Evolutionary conservation across 2,797 vertebrate species (phyloP).

Genomic region (Dryobates pubescens): DNA sequence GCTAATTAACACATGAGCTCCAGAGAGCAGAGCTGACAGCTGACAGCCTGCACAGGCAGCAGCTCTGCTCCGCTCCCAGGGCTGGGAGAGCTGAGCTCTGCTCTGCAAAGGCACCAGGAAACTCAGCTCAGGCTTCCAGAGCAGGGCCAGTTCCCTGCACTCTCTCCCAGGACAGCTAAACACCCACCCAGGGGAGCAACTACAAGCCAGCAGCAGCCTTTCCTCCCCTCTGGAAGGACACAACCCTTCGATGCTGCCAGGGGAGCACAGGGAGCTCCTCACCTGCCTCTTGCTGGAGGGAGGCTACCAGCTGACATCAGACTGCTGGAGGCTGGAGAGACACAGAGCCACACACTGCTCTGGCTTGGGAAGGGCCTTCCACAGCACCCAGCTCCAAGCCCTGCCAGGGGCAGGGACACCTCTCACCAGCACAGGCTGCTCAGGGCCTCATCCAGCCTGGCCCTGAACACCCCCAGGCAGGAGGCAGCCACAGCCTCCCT

Average conservation of each 20-base stretch:
- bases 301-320: not conserved
- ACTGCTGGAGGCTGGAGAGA: not conserved
- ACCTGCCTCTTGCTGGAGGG: not conserved
- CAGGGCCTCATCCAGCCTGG: no score
- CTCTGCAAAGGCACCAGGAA: constrained; percentile 17
- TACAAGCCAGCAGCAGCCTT: not conserved
- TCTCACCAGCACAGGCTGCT: no score
- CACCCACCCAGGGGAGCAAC: not conserved
- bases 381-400: no score
- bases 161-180: not conserved
- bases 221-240: not conserved
- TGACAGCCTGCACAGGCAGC: constrained; percentile 26
- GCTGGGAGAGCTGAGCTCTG: not conserved
- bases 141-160: not conserved
- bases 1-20: constrained; percentile 59
- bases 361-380: no score
- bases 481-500: no score
- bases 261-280: not conserved
- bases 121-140: not conserved
- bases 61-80: not conserved
- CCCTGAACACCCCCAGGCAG: no score
- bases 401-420: no score
- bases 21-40: constrained; percentile 54
- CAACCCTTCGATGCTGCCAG: not conserved
- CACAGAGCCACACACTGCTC: no score